Evolutionary conservation across 2,888 invertebrate species (phyloP), one percentile per base, ranked within the genome.

Genomic region (Vandiemenella viatica): DNA sequence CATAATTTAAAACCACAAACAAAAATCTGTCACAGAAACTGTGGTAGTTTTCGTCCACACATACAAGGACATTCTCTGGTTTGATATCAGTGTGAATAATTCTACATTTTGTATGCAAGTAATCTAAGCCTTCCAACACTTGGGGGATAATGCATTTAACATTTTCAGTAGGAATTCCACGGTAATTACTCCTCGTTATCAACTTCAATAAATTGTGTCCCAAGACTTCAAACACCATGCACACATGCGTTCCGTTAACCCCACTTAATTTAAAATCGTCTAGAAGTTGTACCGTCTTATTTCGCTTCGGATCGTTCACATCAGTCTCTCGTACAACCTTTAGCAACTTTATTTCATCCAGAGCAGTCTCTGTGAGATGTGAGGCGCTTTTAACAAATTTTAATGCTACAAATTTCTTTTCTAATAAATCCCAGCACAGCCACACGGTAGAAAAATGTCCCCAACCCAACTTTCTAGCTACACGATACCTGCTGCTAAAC

Each of bases 391-490:
- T 99, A 48, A 99, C 97, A 59, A 98, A 95, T 77, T 98, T 98
- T 60, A 99, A 76, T 50, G 98, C 98, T 58, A 95, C 97, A 73
- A 96, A 98, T 58, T 91, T 77, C 65, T 90, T 91, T 62, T 87
- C 88, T 63, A 89, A 83, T 64, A 83, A 76, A 73, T 98, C 97
- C 96, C 96, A 97, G 70, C 95, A 95, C 56, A 98, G 79, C 97
- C 98, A 98, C 40, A 98, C 98, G 7, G 98, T 98, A 45, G 96
- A 97, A 71, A 98, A 98, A 69, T 98, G 97, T 53, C 98, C 98
- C 93, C 93, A 95, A 56, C 97, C 90, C 65, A 92, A 76, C 77
- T 98, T 86, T 61, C 96, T 79, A 58, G 96, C 89, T 64, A 97
- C 93, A 73, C 93, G 91, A 77, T 97, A 97, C 63, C 95, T 83